These are phyloP conservation scores for Eunapius fragilis DNA, from an alignment of 37 sponge, comb jelly and placozoan genomes.

Conservation along the genomic window DNA sequence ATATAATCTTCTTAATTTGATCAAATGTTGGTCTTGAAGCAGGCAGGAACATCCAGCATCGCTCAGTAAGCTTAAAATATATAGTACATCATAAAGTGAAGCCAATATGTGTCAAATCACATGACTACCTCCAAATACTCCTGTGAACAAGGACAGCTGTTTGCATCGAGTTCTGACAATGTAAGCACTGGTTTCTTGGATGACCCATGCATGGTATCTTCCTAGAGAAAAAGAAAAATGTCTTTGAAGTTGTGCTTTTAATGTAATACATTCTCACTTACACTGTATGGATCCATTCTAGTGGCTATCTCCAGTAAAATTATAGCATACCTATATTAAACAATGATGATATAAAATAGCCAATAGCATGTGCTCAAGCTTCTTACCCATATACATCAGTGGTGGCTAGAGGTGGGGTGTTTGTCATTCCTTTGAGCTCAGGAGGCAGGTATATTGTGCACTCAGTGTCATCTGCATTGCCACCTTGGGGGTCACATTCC, in stretches of 20 bases:
- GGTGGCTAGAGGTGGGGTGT: slow-evolving; percentile 17
- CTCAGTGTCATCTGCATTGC: not conserved
- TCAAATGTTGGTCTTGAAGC: slow-evolving; percentile 72
- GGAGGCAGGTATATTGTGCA: slow-evolving; percentile 48
- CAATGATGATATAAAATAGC: not conserved
- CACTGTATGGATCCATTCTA: slow-evolving; percentile 76
- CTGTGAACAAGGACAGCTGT: slow-evolving; percentile 64
- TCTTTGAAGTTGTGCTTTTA: not conserved
- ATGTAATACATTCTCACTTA: slow-evolving; percentile 17
- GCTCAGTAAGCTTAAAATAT: slow-evolving; percentile 67
- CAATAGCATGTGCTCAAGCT: not conserved
- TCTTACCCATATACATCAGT: slow-evolving; percentile 77
- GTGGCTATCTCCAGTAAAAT: slow-evolving; percentile 78
- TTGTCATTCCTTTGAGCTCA: slow-evolving; percentile 30
- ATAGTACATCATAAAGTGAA: not conserved
- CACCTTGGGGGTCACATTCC: slow-evolving; percentile 8
- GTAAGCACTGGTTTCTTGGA: slow-evolving; percentile 42
- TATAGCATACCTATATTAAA: slow-evolving; percentile 60
- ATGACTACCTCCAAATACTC: slow-evolving; percentile 61
- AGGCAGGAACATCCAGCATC: slow-evolving; percentile 69
- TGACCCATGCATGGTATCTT: slow-evolving; percentile 31
- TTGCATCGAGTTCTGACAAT: slow-evolving; percentile 30
- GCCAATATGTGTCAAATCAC: not conserved
- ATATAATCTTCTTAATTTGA: slow-evolving; percentile 63
- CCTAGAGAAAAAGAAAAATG: slow-evolving; percentile 4